phyloP scores from a whole-genome alignment of 2,888 invertebrate genomes.

The Cephus rjabovi region DNA sequence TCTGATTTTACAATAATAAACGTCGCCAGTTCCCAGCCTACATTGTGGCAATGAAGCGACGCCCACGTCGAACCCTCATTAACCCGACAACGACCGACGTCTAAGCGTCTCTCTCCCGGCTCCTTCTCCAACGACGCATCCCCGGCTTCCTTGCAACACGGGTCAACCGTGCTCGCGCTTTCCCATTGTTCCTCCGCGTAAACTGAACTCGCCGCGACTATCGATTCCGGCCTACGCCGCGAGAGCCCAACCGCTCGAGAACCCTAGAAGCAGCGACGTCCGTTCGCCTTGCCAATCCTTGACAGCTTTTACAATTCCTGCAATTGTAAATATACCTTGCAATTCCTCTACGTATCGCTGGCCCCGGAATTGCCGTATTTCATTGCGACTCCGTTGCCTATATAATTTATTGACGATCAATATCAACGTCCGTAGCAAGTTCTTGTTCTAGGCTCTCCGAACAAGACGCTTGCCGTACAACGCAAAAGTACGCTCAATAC shows the following conservation, averaged over 20 bases:
- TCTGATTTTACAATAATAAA: not conserved
- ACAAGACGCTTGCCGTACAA: not conserved
- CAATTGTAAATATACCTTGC: not conserved
- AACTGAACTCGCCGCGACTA: not conserved
- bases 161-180: not conserved
- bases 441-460: not conserved
- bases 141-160: not conserved
- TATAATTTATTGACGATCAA: not conserved
- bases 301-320: not conserved
- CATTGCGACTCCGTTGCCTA: not conserved
- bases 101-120: not conserved
- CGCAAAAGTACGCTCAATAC: not conserved
- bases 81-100: constrained; percentile 19
- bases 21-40: constrained; percentile 1
- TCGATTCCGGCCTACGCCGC: not conserved
- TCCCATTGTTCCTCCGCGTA: not conserved
- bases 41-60: constrained; percentile 34
- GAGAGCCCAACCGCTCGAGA: not conserved
- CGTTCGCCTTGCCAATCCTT: not conserved
- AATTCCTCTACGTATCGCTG: not conserved
- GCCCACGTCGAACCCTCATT: constrained; percentile 38
- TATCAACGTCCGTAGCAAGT: not conserved
- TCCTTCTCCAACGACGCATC: not conserved
- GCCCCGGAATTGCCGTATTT: not conserved
- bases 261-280: not conserved